Evolutionary conservation across 2,888 invertebrate genomes (phyloP).

Genomic region (Reticulitermes lucifugus): DNA sequence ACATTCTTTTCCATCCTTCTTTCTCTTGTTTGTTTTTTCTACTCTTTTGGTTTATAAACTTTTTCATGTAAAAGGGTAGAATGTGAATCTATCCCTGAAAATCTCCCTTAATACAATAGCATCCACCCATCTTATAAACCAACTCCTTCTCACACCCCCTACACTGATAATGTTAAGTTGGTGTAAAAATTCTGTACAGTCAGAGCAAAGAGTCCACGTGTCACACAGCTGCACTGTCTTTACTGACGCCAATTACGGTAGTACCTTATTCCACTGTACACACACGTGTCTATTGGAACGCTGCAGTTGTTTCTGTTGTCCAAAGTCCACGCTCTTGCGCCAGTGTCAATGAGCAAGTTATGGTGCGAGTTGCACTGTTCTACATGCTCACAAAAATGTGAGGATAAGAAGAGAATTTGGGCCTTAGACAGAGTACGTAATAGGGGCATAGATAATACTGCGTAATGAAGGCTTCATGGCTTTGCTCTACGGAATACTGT

Average conservation of each 20-base stretch:
- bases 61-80: neutral
- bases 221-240: neutral
- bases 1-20: conserved; percentile 40
- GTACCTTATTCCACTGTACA: neutral
- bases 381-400: too few relatives aligned
- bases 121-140: conserved; percentile 30
- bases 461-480: too few relatives aligned
- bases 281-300: neutral
- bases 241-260: neutral
- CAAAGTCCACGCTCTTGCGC: too few relatives aligned
- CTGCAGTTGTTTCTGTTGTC: too few relatives aligned
- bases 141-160: neutral
- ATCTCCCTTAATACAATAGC: conserved; percentile 37
- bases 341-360: too few relatives aligned
- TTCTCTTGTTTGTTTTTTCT: conserved; percentile 7
- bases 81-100: conserved; percentile 31
- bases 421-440: too few relatives aligned
- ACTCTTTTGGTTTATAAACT: neutral
- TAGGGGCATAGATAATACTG: too few relatives aligned
- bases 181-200: conserved; percentile 8
- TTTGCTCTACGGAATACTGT: too few relatives aligned
- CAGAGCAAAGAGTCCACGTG: neutral
- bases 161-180: conserved; percentile 1
- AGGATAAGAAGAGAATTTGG: too few relatives aligned
- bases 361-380: too few relatives aligned